Percentiles rank a stretch among this genome's conserved stretches.
phyloP scores from a whole-genome alignment of 2,113 vertebrate species.

The Epinephelus lanceolatus region DNA sequence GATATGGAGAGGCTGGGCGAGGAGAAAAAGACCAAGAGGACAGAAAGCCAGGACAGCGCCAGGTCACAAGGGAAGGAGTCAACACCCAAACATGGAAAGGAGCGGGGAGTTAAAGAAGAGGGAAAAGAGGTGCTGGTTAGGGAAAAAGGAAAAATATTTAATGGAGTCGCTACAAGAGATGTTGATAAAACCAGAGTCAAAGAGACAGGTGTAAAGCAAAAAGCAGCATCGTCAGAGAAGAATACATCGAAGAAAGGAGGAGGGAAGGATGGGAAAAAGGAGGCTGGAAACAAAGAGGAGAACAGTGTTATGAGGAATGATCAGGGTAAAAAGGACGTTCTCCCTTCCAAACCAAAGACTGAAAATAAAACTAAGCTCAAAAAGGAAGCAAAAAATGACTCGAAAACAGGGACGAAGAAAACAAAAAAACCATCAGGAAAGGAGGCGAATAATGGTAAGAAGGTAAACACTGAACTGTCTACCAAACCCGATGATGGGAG shows the following conservation, averaged over 20 bases:
- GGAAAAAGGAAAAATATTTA: slow-evolving; percentile 80
- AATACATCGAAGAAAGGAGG: slow-evolving; percentile 86
- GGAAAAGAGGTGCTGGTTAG: slow-evolving; percentile 76
- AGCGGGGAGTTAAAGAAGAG: slow-evolving; percentile 69
- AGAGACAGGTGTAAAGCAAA: slow-evolving; percentile 74
- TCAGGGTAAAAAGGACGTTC: slow-evolving; percentile 71
- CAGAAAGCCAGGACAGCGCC: slow-evolving; percentile 90
- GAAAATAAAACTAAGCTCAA: slow-evolving; percentile 85
- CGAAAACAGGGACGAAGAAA: slow-evolving; percentile 81
- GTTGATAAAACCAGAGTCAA: slow-evolving; percentile 83
- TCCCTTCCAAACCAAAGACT: slow-evolving; percentile 80
- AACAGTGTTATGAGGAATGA: slow-evolving; percentile 71
- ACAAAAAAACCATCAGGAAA: slow-evolving; percentile 68
- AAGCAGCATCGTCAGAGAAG: slow-evolving; percentile 67
- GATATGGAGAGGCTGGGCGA: slow-evolving; percentile 84
- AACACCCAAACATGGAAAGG: slow-evolving; percentile 68
- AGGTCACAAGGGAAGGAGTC: slow-evolving; percentile 82
- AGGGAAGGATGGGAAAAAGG: slow-evolving; percentile 76
- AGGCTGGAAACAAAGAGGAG: slow-evolving; percentile 79
- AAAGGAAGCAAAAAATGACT: slow-evolving; percentile 86
- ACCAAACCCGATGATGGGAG: slow-evolving; percentile 16
- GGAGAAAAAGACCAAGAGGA: slow-evolving; percentile 67
- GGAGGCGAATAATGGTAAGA: slow-evolving; percentile 69
- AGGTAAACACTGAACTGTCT: slow-evolving; percentile 27
- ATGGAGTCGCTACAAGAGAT: slow-evolving; percentile 73